phyloP scores from a whole-genome alignment of 2,888 invertebrate species.

The Vesta saturnalis region DNA sequence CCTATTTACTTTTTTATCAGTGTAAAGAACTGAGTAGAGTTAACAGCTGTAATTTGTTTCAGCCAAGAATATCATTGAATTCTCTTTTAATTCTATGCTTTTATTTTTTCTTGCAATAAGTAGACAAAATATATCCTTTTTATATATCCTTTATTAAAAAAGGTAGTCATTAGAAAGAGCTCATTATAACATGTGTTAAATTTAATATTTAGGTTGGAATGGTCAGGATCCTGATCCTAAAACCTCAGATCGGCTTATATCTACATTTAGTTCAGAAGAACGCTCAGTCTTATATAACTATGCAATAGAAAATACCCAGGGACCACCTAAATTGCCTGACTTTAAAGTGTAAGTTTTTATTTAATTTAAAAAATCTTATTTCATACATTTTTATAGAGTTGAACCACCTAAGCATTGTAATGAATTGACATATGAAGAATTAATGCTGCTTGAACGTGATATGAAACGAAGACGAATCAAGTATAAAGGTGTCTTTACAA shows the following conservation, averaged over 20 bases:
- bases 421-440: constrained; percentile 61
- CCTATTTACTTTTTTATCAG: neutral
- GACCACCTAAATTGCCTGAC: constrained; percentile 55
- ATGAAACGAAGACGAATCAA: constrained; percentile 69
- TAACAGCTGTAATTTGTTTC: constrained; percentile 50
- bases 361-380: neutral
- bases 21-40: constrained; percentile 9
- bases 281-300: constrained; percentile 67
- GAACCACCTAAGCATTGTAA: constrained; percentile 45
- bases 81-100: constrained; percentile 24
- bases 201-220: constrained; percentile 55
- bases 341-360: constrained; percentile 56
- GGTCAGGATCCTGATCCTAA: constrained; percentile 58
- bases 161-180: constrained; percentile 29
- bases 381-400: constrained; percentile 36
- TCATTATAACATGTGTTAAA: constrained; percentile 4
- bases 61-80: constrained; percentile 47
- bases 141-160: constrained; percentile 50
- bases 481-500: constrained; percentile 67
- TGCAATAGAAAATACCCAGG: constrained; percentile 58
- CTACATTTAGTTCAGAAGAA: constrained; percentile 66
- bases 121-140: constrained; percentile 47
- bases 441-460: constrained; percentile 67
- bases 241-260: constrained; percentile 58
- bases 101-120: constrained; percentile 25